phyloP scores from a whole-genome alignment of 2,888 invertebrate genomes.

The Himalopsyche kuldschensis region DNA sequence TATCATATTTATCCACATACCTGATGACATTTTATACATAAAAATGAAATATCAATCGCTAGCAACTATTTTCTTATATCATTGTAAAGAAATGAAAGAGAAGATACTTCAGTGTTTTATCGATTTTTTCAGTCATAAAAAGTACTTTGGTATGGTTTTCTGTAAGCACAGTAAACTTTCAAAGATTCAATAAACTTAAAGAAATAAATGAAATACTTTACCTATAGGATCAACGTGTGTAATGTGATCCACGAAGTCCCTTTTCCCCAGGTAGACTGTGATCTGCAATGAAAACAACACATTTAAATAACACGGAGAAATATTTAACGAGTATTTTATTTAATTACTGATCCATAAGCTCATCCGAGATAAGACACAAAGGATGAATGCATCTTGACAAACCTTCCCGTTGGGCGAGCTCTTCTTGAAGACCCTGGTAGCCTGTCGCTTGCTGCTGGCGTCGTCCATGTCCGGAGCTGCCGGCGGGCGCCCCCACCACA shows the following conservation, averaged over 20 bases:
- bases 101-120: too few species aligned
- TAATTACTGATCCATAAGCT: too few species aligned
- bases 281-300: slow-evolving; percentile 59
- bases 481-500: slow-evolving; percentile 49
- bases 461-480: slow-evolving; percentile 70
- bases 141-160: too few species aligned
- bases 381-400: background rate
- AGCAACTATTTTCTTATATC: too few species aligned
- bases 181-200: too few species aligned
- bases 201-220: too few species aligned
- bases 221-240: slow-evolving; percentile 90
- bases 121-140: too few species aligned
- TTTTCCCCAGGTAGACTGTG: slow-evolving; percentile 87
- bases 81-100: too few species aligned
- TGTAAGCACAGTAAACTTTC: too few species aligned
- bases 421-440: slow-evolving; percentile 94
- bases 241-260: slow-evolving; percentile 92
- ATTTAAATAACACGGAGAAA: background rate
- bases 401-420: slow-evolving; percentile 96
- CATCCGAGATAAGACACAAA: background rate
- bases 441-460: slow-evolving; percentile 70
- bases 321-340: background rate
- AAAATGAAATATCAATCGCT: too few species aligned
- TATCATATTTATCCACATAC: too few species aligned
- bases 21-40: too few species aligned